Evolutionary conservation across 2,797 vertebrate species (phyloP).

Genomic region (Sebastes cheni): DNA sequence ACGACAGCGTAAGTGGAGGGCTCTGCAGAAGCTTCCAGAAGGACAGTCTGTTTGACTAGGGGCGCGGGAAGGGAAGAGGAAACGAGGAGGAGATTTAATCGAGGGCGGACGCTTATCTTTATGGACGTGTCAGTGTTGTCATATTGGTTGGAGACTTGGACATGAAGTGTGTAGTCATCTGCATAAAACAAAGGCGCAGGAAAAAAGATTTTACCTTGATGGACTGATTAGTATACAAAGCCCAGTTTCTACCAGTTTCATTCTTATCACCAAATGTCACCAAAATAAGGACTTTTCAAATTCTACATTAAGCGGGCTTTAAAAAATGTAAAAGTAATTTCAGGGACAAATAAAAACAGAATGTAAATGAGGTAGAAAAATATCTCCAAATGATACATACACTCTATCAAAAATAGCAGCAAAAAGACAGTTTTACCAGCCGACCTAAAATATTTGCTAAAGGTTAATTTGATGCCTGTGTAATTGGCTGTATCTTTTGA

Average conservation of each 20-base stretch:
- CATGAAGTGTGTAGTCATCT: conserved; percentile 78
- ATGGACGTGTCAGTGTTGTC: conserved; percentile 43
- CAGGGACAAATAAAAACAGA: background rate
- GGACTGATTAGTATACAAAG: background rate
- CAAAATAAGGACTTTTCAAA: background rate
- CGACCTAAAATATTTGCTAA: background rate
- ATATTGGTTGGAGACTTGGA: conserved; percentile 70
- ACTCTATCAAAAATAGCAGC: background rate
- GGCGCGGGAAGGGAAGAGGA: conserved; percentile 46
- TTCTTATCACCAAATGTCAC: background rate
- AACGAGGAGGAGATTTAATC: conserved; percentile 66
- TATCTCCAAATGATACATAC: background rate
- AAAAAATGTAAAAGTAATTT: background rate
- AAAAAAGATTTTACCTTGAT: background rate
- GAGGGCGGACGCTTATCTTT: conserved; percentile 60
- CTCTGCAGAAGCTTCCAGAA: conserved; percentile 66
- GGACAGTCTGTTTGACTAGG: conserved; percentile 57
- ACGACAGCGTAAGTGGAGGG: conserved; percentile 58
- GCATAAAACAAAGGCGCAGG: conserved; percentile 14
- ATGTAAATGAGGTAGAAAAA: background rate
- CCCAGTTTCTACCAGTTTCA: background rate
- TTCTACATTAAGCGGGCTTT: background rate
- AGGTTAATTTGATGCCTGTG: background rate
- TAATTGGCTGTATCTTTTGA: background rate
- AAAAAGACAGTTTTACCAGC: too few species aligned